A percentile compares a stretch with the other conserved stretches of the same genome.
These are phyloP conservation scores for Rhincodon typus DNA, from an alignment of 2,797 vertebrate species.

Conservation along the genomic window DNA sequence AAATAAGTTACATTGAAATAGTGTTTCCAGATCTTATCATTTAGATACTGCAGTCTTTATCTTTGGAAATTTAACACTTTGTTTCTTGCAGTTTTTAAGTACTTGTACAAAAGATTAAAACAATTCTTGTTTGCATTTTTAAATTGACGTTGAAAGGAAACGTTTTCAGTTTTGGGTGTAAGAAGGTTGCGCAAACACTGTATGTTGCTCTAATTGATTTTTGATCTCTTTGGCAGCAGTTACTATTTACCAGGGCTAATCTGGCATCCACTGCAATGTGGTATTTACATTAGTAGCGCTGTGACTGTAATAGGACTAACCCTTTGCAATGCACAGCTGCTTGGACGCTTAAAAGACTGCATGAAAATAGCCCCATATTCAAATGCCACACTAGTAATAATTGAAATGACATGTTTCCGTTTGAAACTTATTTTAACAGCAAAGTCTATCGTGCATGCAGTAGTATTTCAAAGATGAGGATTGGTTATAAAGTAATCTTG, in stretches of 20 bases:
- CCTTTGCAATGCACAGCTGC: conserved; percentile 14
- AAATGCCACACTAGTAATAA: no score
- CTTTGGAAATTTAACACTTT: neutral
- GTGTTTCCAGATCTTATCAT: neutral
- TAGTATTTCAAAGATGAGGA: neutral
- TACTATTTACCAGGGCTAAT: conserved; percentile 17
- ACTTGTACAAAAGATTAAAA: neutral
- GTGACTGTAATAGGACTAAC: neutral
- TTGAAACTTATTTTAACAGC: neutral
- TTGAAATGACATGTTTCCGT: neutral
- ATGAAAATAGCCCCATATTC: neutral
- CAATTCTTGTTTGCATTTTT: no score
- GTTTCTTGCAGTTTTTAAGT: no score
- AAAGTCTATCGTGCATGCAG: neutral
- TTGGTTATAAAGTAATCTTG: neutral
- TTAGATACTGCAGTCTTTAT: conserved; percentile 1
- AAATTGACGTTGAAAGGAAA: neutral
- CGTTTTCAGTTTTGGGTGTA: neutral
- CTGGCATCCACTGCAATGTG: neutral
- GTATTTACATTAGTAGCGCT: conserved; percentile 5
- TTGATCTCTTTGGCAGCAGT: neutral
- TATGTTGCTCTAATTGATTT: neutral
- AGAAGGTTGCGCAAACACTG: neutral
- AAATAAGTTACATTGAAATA: neutral
- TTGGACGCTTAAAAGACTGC: neutral